Evolutionary conservation across 1,140 invertebrate species (phyloP).

Genomic region (Chlorops oryzae): DNA sequence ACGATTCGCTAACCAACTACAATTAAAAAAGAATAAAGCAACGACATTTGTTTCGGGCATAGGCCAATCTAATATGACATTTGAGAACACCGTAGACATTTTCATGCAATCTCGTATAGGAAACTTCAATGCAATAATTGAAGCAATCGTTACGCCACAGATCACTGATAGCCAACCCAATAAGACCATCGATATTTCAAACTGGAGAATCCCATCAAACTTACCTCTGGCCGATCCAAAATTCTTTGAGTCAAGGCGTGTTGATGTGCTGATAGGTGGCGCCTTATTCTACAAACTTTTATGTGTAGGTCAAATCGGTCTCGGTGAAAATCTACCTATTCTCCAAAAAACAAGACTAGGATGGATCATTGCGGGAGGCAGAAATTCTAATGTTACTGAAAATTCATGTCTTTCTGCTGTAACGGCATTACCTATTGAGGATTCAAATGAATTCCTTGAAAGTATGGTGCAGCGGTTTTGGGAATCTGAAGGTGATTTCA

Average conservation of each 20-base stretch:
- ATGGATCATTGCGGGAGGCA: slow-evolving; percentile 30
- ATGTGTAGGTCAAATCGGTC: slow-evolving; percentile 22
- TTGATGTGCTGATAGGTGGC: slow-evolving; percentile 30
- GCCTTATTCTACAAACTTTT: slow-evolving; percentile 17
- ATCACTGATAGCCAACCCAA: slow-evolving; percentile 10
- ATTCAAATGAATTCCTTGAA: too few species aligned
- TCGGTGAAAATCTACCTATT: slow-evolving; percentile 23
- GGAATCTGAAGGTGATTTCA: too few species aligned
- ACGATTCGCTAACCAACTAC: slow-evolving; percentile 5
- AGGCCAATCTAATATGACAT: neutral
- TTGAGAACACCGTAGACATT: slow-evolving; percentile 5
- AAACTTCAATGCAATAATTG: neutral
- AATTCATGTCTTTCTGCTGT: too few species aligned
- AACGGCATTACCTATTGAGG: too few species aligned
- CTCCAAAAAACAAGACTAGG: slow-evolving; percentile 35
- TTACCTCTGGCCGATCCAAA: slow-evolving; percentile 23
- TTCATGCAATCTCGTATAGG: neutral
- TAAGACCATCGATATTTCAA: neutral
- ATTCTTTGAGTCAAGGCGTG: slow-evolving; percentile 16
- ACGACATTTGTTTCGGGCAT: slow-evolving; percentile 2
- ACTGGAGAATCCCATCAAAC: slow-evolving; percentile 16
- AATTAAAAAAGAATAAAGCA: neutral
- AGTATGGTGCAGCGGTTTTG: too few species aligned
- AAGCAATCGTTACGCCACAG: neutral
- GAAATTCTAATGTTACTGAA: too few species aligned